phyloP scores from a whole-genome alignment of 1,140 invertebrate species.

The Hirudo medicinalis region DNA sequence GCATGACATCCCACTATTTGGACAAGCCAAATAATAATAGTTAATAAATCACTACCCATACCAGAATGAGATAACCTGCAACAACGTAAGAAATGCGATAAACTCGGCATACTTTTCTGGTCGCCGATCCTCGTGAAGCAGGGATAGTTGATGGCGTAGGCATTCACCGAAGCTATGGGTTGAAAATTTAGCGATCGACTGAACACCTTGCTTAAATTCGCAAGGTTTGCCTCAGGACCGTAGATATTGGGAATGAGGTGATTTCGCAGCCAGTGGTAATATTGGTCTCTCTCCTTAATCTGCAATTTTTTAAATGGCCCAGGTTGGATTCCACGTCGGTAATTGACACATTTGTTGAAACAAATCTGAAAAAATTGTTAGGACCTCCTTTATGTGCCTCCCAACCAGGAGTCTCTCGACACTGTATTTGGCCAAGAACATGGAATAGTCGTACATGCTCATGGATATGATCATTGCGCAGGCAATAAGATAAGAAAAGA shows the following conservation, averaged over 20 bases:
- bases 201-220: not conserved
- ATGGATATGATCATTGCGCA: slow-evolving; percentile 1
- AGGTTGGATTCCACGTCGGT: not conserved
- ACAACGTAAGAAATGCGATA: too few species aligned
- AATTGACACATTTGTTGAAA: not conserved
- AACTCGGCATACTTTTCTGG: not conserved
- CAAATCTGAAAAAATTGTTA: not conserved
- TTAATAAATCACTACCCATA: too few species aligned
- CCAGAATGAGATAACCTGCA: too few species aligned
- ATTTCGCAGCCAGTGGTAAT: not conserved
- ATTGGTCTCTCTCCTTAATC: not conserved
- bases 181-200: slow-evolving; percentile 2
- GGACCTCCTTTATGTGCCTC: not conserved
- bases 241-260: not conserved
- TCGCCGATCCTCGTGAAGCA: not conserved
- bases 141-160: slow-evolving; percentile 2
- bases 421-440: not conserved
- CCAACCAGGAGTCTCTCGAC: not conserved
- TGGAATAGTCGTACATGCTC: not conserved
- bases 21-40: too few species aligned
- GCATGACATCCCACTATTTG: too few species aligned
- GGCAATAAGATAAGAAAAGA: not conserved
- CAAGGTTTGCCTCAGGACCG: not conserved
- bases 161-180: not conserved
- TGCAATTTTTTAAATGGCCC: not conserved